These are phyloP conservation scores for Chloropsis hardwickii DNA, from an alignment of 2,113 vertebrate genomes.

Conservation along the genomic window DNA sequence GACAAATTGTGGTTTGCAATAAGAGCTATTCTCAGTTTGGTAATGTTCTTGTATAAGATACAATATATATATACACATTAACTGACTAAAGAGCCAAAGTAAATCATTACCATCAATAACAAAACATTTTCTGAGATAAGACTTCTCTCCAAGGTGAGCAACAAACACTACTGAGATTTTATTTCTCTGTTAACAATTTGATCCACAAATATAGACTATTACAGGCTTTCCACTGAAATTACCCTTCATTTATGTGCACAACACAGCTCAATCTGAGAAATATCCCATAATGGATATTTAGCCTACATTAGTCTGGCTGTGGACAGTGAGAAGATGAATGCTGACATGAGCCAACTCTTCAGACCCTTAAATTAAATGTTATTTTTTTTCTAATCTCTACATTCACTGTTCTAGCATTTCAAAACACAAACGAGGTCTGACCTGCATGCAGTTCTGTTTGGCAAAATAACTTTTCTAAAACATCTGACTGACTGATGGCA, in stretches of 20 bases:
- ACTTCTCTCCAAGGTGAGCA: background rate
- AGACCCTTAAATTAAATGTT: background rate
- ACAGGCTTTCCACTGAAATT: background rate
- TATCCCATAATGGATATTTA: background rate
- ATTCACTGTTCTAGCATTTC: background rate
- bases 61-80: background rate
- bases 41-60: background rate
- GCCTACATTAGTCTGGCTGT: background rate
- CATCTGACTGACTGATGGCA: background rate
- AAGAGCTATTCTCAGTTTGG: background rate
- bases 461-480: background rate
- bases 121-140: background rate
- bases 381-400: background rate
- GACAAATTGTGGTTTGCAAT: background rate
- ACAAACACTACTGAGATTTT: background rate
- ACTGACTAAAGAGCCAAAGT: background rate
- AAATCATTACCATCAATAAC: background rate
- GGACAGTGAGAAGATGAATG: background rate
- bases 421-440: background rate
- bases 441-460: background rate
- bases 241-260: background rate
- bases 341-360: background rate
- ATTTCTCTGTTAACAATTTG: background rate
- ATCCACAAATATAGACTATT: background rate
- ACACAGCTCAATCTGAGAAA: background rate